Evolutionary conservation across 2,113 vertebrate genomes (phyloP), one percentile per base, ranked within the genome.

Genomic region (Butastur rufipennis): DNA sequence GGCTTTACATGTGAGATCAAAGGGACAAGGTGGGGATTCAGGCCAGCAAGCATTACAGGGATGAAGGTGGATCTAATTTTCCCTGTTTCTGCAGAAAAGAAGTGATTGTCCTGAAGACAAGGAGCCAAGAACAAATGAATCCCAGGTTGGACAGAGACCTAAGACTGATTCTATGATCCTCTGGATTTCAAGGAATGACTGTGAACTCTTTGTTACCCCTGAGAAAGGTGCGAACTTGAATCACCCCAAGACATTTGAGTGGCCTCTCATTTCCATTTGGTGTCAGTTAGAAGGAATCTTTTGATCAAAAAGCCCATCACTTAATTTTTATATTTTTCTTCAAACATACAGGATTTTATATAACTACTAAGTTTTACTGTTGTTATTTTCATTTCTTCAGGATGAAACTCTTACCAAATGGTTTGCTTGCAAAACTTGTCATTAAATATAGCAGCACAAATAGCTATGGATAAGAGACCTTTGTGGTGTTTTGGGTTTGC

Each of bases 41-140:
- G 66, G 74, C 32, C 88, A 87, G 66, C 45, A 72, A 92, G 25
- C 27, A 55, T 47, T 75, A 85, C 9, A 29, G 48, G 43, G 66
- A 80, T 73, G 78, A 93, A 93, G 23, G 31, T 52, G 26, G 79
- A 83, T 90, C 79, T 82, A 25, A 56, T 80, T 83, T 93, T 86
- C 58, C n/a, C 23, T 77, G 38, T 73, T 89, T 81, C 75, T 88
- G 36, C 26, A 85, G 52, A 91, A 71, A 14, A 79, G 11, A 92
- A 92, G 66, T 14, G 53, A 88, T 47, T 0, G 0, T 90, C 27
- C 36, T 77, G 34, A 92, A 88, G 29, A 79, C 56, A 67, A 55
- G 13, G 16, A 90, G 91, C 74, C 91, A 96, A 80, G 74, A 87
- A 88, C 38, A 93, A 92, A 90, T 34, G 23, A 96, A 77, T 77